Evolutionary conservation across 2,113 vertebrate species (phyloP), one percentile per base, ranked within the genome.

Genomic region (Chrysemys picta): DNA sequence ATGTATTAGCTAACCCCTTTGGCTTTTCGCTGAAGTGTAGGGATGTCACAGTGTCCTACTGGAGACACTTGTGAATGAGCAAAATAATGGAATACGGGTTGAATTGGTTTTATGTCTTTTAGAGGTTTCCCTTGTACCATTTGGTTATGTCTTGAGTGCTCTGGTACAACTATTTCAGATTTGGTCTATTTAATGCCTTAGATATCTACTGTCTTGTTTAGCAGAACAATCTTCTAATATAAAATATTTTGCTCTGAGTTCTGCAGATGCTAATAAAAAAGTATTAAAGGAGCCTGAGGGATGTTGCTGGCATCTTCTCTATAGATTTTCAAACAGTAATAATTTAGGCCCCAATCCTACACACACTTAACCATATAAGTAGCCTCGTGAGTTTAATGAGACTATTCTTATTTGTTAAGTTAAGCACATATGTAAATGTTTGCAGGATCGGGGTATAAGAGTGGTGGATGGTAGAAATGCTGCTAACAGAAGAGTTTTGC

Each of bases 1-100:
- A 92, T 95, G 96, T 96, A 96, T 94, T 45, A 45, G 19, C n/a
- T 80, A 85, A 31, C 89, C 16, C 80, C 57, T 35, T n/a, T 35
- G n/a, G 38, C 62, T 53, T 75, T 72, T 84, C 5, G 16, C 89
- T 91, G 87, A 52, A 85, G 42, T 90, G 80, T 89, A 95, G 93
- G 19, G 19, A 38, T 91, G 96, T 95, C 90, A 95, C 57, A 75
- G 80, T 93, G 95, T 96, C 93, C 96, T 87, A 79, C 85, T 95
- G 76, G 93, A 97, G 96, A 97, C 95, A 93, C 95, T 96, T 93
- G 52, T 56, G 93, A 75, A 96, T 91, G 88, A 97, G 89, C 83
- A 82, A 92, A 95, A 27, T 25, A 82, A 47, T 72, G 87, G 94
- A 94, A 80, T 95, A 93, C 84, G 85, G 42, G 42, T 53, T 76